A percentile compares a stretch with the other conserved stretches of the same genome.
phyloP scores from a whole-genome alignment of 2,888 invertebrate species.

The Acronicta aceris region DNA sequence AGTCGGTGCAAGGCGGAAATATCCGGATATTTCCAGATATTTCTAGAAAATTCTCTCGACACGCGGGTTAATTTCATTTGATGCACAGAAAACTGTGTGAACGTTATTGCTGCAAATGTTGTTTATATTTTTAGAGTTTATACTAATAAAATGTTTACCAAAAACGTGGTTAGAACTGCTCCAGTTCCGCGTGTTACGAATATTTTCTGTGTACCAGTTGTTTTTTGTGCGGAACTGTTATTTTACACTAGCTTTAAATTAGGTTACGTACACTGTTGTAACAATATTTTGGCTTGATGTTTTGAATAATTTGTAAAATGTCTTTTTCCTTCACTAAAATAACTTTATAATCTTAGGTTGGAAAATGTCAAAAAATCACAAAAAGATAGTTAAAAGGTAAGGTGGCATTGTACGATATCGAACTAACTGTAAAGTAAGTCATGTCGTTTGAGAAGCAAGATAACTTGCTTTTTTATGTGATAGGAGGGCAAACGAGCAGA shows the following conservation, averaged over 20 bases:
- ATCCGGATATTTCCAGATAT: constrained; percentile 64
- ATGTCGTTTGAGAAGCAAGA: no score
- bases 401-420: no score
- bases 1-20: constrained; percentile 49
- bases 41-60: constrained; percentile 65
- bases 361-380: no score
- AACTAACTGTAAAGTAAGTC: no score
- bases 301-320: neutral
- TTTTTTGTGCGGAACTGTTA: constrained; percentile 8
- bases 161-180: constrained; percentile 16
- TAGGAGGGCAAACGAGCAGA: no score
- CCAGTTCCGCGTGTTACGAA: constrained; percentile 8
- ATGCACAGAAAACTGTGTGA: constrained; percentile 47
- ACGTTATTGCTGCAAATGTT: constrained; percentile 44
- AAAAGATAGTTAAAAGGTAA: no score
- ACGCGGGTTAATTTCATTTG: constrained; percentile 70
- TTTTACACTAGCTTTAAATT: constrained; percentile 10
- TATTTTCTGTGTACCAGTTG: constrained; percentile 15
- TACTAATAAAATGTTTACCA: constrained; percentile 31
- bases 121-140: constrained; percentile 45
- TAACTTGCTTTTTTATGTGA: no score
- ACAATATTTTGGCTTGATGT: neutral
- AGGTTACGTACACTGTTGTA: neutral
- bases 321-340: no score
- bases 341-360: no score